A percentile compares a stretch with the other conserved stretches of the same genome.
These are phyloP conservation scores for Ormyrus labotus DNA, from an alignment of 2,888 invertebrate species.

Conservation along the genomic window DNA sequence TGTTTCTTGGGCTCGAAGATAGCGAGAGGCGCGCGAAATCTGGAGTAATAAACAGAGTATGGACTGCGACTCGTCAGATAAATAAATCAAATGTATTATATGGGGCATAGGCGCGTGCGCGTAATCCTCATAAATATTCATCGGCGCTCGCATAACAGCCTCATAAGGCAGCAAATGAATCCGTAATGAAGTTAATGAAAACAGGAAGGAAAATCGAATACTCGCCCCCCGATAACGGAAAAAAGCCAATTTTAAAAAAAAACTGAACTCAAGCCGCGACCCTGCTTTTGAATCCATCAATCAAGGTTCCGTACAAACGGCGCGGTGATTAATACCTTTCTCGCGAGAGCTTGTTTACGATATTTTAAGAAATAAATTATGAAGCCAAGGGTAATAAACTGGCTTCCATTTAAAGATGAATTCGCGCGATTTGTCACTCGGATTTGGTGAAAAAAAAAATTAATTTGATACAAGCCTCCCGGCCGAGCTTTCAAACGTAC, in stretches of 20 bases:
- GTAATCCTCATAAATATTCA: constrained; percentile 50
- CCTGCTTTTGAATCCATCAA: not conserved
- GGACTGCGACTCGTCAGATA: constrained; percentile 4
- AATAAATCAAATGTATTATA: constrained; percentile 36
- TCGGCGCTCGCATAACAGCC: constrained; percentile 8
- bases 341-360: too few relatives aligned
- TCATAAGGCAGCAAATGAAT: constrained; percentile 44
- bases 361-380: too few relatives aligned
- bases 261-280: too few relatives aligned
- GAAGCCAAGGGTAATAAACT: too few relatives aligned
- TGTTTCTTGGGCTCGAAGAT: not conserved
- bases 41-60: constrained; percentile 15
- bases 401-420: too few relatives aligned
- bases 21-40: not conserved
- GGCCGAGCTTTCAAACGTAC: not conserved
- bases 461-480: too few relatives aligned
- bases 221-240: not conserved
- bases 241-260: not conserved
- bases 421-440: too few relatives aligned
- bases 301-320: too few relatives aligned
- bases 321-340: not conserved
- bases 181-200: constrained; percentile 42
- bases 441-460: too few relatives aligned
- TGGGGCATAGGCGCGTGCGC: not conserved
- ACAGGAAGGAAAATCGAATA: constrained; percentile 30